Evolutionary conservation across 1,140 invertebrate species (phyloP), one percentile per base, ranked within the genome.

Genomic region (Aculops lycopersici): DNA sequence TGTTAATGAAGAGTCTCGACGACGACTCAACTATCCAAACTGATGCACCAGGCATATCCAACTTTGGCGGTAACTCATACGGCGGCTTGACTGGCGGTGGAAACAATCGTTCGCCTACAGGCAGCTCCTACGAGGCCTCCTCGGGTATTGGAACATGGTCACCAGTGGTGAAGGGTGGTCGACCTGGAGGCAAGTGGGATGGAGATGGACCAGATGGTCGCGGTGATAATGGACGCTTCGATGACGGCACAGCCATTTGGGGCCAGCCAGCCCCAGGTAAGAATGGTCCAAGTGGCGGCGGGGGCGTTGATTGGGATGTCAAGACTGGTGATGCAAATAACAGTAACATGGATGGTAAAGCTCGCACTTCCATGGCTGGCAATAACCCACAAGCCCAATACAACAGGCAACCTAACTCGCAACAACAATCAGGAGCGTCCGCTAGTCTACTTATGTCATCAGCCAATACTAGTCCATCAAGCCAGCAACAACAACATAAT

Each of bases 11-110:
- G 59, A 83, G 68, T 53, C 78, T 88, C 46, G 84, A 92, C 61
- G 84, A 94, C 59, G 86, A 94, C 62, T 84, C 84, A 40, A 81
- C 74, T 51, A 78, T 94, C 53, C n/a, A n/a, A n/a, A n/a, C n/a
- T n/a, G n/a, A n/a, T n/a, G n/a, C n/a, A n/a, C n/a, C n/a, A n/a
- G n/a, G n/a, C n/a, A n/a, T n/a, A n/a, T n/a, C n/a, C n/a, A n/a
- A n/a, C n/a, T n/a, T n/a, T n/a, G n/a, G n/a, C n/a, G n/a, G n/a
- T n/a, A n/a, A n/a, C n/a, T n/a, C n/a, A n/a, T n/a, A n/a, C n/a
- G n/a, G n/a, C n/a, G n/a, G n/a, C n/a, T n/a, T n/a, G n/a, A n/a
- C n/a, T n/a, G n/a, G n/a, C n/a, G n/a, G n/a, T n/a, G n/a, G n/a
- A n/a, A n/a, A n/a, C n/a, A n/a, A n/a, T n/a, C n/a, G n/a, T n/a